Evolutionary conservation across 1,140 invertebrate genomes (phyloP), one percentile per base, ranked within the genome.

Genomic region (Heliconius nattereri): DNA sequence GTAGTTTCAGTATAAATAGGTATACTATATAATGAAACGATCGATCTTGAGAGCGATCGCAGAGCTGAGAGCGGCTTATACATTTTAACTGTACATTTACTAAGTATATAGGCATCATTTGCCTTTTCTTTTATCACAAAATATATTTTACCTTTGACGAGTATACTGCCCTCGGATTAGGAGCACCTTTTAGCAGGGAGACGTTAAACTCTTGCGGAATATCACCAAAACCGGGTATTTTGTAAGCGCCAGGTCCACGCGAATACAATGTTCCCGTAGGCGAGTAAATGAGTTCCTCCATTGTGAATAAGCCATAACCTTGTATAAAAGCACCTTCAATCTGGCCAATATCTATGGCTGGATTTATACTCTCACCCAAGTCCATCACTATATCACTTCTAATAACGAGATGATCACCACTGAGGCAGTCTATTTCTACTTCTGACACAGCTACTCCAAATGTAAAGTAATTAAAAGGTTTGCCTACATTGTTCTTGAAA

Each of bases 311-410:
- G 6, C 98, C 98, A 87, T 98, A 98, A 1, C 98, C 98, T 96
- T 99, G 98, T 84, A 98, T 96, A 86, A 99, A 99, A 1, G 95
- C 98, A 45, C 98, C 98, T 95, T 99, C 98, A 35, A 99, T 97
- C 95, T 99, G 98, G 0, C 98, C 98, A 87, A 99, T 98, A 85
- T 99, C 98, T 85, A 99, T 98, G 1, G 98, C 98, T 35, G 98
- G 98, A 95, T 99, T 99, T 40, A 99, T 93, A 94, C 98, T 99
- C 79, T 98, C 96, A 26, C 96, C 96, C 75, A 99, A 95, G 94
- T 99, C 98, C 98, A 99, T 99, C 0, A 99, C 98, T 85, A 99
- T 99, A 86, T 99, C 98, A 3, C 97, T 98, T 89, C 97, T 95
- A 71, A 98, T 88, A 9, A 99, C 97, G 93, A 97, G 96, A 90